Base-by-base conservation (phyloP, 2,113 vertebrate genomes). In the Clarias batrachus region DNA sequence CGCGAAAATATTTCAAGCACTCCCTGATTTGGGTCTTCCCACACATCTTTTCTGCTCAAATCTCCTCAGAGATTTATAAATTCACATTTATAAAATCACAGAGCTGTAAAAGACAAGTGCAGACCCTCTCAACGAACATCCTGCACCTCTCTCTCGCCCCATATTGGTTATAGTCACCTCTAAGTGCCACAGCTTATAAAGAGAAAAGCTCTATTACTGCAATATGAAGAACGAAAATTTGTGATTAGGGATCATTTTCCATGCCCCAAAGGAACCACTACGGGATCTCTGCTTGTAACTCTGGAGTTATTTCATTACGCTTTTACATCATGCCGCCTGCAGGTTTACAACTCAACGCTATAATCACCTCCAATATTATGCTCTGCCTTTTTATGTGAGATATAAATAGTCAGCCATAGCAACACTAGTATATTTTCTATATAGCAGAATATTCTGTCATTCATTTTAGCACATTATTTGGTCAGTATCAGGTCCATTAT, bases 161-260 rank as follows among this genome's bases (percentile, higher is more conserved):
- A 14, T 83, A 63, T 80, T 27, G 21, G 68, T 81, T 89, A 86
- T 81, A 70, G 81, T 37, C 60, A 25, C 27, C 76, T 68, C 81
- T 90, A 90, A 89, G 86, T 37, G n/a, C 33, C 83, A 81, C 19
- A 33, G 66, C 84, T 88, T 84, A 74, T 86, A 80, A 41, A 81
- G 62, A 88, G 81, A 84, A 80, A 79, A 71, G 27, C 86, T 86
- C 37, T 83, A 84, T 86, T 86, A 81, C 65, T 52, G 21, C 66
- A 80, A 66, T 83, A 85, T 66, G 33, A 85, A 85, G 56, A 87
- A 70, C 77, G 68, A 25, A 87, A 87, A 87, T 65, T 65, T 59
- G 82, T 84, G 74, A 89, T 86, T 86, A 89, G 74, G 84, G 66
- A 76, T 65, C 41, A 57, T 89, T 83, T 76, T 76, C 59, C 17